phyloP scores from a whole-genome alignment of 2,113 vertebrate genomes.

The Choloepus hoffmanni region DNA sequence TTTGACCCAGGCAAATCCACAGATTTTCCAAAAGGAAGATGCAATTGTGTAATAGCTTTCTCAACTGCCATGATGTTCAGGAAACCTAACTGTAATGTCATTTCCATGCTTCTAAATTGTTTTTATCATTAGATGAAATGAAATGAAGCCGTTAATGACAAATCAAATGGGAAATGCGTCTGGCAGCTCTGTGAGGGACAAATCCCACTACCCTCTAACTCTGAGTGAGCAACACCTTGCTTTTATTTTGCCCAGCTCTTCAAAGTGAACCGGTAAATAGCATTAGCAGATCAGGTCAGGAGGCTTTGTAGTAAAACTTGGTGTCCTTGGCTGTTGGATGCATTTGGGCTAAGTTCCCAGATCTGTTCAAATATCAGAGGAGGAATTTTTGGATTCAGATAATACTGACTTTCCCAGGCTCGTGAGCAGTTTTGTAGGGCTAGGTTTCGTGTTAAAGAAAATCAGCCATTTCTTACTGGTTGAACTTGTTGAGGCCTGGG shows the following conservation, averaged over 20 bases:
- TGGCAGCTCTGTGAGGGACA: slow-evolving; percentile 40
- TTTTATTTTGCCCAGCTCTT: slow-evolving; percentile 71
- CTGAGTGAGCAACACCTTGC: slow-evolving; percentile 61
- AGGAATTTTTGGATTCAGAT: slow-evolving; percentile 2
- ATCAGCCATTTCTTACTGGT: neutral
- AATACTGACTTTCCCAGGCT: neutral
- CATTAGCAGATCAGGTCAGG: slow-evolving; percentile 73
- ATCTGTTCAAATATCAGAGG: slow-evolving; percentile 25
- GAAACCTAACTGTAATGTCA: slow-evolving; percentile 60
- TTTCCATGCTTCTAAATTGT: slow-evolving; percentile 75
- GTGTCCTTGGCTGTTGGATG: slow-evolving; percentile 19
- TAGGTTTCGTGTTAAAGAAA: slow-evolving; percentile 25
- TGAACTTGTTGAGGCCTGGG: neutral
- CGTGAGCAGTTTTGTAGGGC: neutral
- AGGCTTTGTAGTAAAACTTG: slow-evolving; percentile 19
- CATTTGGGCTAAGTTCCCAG: slow-evolving; percentile 45
- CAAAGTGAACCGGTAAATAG: slow-evolving; percentile 74
- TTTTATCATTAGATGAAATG: slow-evolving; percentile 69
- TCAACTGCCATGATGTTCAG: slow-evolving; percentile 41
- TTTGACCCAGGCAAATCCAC: slow-evolving; percentile 32
- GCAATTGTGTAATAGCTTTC: slow-evolving; percentile 39
- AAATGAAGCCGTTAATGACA: slow-evolving; percentile 76
- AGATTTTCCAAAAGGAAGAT: slow-evolving; percentile 63
- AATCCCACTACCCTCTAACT: slow-evolving; percentile 5
- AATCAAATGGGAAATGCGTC: slow-evolving; percentile 68